Evolutionary conservation across 2,888 invertebrate genomes (phyloP).

Genomic region (Drosophila helvetica): DNA sequence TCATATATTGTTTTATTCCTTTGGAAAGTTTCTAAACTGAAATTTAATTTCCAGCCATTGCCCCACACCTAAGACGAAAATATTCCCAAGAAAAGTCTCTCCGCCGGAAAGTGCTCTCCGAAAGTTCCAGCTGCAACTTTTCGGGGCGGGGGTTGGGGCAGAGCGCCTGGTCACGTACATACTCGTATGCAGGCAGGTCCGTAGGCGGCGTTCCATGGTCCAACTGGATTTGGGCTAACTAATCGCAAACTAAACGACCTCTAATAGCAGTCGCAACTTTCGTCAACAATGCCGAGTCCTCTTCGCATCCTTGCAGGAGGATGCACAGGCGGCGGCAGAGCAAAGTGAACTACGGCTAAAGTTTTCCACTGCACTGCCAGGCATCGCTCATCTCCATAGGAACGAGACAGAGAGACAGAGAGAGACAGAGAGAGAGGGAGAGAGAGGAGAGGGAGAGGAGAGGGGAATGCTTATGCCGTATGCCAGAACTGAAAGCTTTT

Average conservation of each 20-base stretch:
- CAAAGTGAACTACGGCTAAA: conserved; percentile 51
- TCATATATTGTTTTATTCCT: not conserved
- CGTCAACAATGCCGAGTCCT: conserved; percentile 73
- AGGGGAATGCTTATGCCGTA: conserved; percentile 45
- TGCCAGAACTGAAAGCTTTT: conserved; percentile 54
- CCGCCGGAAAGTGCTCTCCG: conserved; percentile 3
- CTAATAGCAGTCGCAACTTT: conserved; percentile 73
- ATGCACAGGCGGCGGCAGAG: conserved; percentile 34
- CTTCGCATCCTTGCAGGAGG: conserved; percentile 7
- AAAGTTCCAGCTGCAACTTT: conserved; percentile 32
- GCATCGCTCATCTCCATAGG: conserved; percentile 62
- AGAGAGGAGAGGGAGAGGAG: not conserved
- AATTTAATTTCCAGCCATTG: not conserved
- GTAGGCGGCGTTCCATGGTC: conserved; percentile 26
- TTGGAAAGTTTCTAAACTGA: not conserved
- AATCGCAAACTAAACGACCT: conserved; percentile 77
- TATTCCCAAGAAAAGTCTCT: conserved; percentile 15
- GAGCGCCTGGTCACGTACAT: not conserved
- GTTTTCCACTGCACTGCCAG: conserved; percentile 58
- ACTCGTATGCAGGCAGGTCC: not conserved
- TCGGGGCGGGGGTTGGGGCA: too few relatives aligned
- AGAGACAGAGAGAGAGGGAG: not conserved
- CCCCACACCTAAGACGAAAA: not conserved
- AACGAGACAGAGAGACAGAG: conserved; percentile 8
- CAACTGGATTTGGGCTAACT: conserved; percentile 68